These are phyloP conservation scores for Philotrypesis tridentata DNA, from an alignment of 1,140 invertebrate genomes.

Conservation along the genomic window DNA sequence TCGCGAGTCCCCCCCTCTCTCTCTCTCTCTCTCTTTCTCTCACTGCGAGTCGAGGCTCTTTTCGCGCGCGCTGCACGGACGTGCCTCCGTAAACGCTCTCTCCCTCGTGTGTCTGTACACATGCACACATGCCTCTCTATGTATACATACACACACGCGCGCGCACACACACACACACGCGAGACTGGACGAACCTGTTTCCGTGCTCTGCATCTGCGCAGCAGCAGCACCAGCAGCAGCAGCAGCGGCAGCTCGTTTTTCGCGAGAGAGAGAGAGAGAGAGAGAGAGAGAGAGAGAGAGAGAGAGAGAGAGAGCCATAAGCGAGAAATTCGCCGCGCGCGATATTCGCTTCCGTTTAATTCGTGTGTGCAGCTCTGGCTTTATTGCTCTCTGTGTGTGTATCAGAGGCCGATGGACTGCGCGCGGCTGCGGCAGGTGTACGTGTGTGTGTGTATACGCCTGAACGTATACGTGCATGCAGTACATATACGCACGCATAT, in stretches of 20 bases:
- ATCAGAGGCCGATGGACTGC: background rate
- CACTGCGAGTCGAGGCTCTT: background rate
- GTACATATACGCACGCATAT: no score
- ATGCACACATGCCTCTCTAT: background rate
- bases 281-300: background rate
- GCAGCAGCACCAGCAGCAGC: no score
- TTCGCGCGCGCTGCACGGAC: background rate
- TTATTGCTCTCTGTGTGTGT: background rate
- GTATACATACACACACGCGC: background rate
- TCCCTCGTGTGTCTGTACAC: background rate
- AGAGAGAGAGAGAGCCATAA: background rate
- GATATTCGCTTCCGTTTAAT: conserved; percentile 35
- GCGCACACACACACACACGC: background rate
- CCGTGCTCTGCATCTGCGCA: conserved; percentile 22
- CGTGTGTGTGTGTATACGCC: no score
- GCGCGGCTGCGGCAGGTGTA: background rate
- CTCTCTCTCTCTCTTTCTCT: conserved; percentile 18
- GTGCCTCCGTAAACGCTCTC: background rate
- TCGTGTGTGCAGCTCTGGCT: background rate
- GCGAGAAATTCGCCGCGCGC: conserved; percentile 24
- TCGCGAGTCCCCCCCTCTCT: background rate
- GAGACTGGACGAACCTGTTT: conserved; percentile 49
- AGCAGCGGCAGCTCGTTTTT: conserved; percentile 35
- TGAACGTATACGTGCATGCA: no score
- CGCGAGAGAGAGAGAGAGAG: background rate